Conservation (phyloP, 2,113 vertebrate genomes). For the Catagonus wagneri region DNA sequence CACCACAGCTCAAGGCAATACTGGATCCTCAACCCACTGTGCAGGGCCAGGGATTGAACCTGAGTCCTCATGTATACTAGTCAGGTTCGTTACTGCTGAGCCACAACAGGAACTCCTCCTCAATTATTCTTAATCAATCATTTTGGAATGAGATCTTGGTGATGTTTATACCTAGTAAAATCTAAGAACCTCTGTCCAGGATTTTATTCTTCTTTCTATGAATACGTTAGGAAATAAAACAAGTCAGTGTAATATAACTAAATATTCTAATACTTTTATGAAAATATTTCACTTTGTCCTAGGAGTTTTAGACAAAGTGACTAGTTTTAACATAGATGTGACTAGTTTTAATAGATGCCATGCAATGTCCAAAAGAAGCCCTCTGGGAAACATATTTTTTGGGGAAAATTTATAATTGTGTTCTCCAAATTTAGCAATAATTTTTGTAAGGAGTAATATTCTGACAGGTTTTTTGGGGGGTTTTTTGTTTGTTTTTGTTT, state of each 20-base stretch:
- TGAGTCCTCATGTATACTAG: too few relatives aligned
- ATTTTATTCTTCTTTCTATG: constrained; percentile 31
- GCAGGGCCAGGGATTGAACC: too few relatives aligned
- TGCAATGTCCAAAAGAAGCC: background rate
- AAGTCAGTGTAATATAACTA: background rate
- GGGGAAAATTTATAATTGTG: constrained; percentile 23
- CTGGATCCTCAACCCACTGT: too few relatives aligned
- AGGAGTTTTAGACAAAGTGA: background rate
- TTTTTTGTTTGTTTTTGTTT: too few relatives aligned
- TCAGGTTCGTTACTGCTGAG: too few relatives aligned
- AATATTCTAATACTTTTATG: constrained; percentile 18
- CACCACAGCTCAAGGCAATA: too few relatives aligned
- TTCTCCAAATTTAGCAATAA: constrained; percentile 47
- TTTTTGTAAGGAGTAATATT: background rate
- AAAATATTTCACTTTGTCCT: constrained; percentile 45
- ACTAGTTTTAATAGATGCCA: constrained; percentile 22
- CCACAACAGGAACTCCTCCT: background rate
- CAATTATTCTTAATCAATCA: background rate
- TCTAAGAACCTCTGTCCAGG: constrained; percentile 27
- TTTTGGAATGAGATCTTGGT: constrained; percentile 33
- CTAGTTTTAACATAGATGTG: background rate
- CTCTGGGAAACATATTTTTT: background rate
- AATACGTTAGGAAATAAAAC: constrained; percentile 35
- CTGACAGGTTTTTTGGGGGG: too few relatives aligned
- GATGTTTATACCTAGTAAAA: constrained; percentile 29